A percentile compares a stretch with the other conserved stretches of the same genome.
phyloP scores from a whole-genome alignment of 2,888 invertebrate genomes.

The Teleiodes luculella region DNA sequence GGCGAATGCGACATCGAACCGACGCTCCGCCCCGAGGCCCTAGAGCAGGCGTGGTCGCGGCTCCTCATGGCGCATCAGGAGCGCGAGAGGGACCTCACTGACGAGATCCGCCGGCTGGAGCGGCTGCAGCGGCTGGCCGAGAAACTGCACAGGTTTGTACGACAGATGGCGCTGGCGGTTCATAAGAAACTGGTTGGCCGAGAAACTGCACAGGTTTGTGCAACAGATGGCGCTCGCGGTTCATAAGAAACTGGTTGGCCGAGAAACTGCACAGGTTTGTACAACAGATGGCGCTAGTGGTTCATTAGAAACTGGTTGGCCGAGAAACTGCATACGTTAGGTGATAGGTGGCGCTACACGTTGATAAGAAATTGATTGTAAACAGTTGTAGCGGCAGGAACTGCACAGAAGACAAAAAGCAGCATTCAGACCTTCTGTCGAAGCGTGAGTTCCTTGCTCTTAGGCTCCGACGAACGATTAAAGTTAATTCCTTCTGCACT shows the following conservation, averaged over 20 bases:
- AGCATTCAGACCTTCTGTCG: too few species aligned
- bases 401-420: too few species aligned
- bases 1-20: conserved; percentile 93
- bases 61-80: conserved; percentile 94
- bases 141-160: conserved; percentile 85
- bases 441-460: too few species aligned
- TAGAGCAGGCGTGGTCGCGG: conserved; percentile 93
- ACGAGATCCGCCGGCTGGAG: conserved; percentile 94
- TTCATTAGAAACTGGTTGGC: conserved; percentile 79
- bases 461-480: too few species aligned
- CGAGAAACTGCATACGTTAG: conserved; percentile 89
- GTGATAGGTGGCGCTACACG: neutral
- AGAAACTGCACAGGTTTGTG: conserved; percentile 87
- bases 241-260: conserved; percentile 79
- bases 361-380: neutral
- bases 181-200: conserved; percentile 82
- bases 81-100: conserved; percentile 92
- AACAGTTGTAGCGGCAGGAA: too few species aligned
- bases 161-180: neutral
- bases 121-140: conserved; percentile 95
- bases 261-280: conserved; percentile 90
- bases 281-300: neutral
- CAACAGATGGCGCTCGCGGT: neutral
- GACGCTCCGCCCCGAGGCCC: conserved; percentile 89
- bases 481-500: too few species aligned